Evolutionary conservation across 2,888 invertebrate species (phyloP), one percentile per base, ranked within the genome.

Genomic region (Trachelus tabidus): DNA sequence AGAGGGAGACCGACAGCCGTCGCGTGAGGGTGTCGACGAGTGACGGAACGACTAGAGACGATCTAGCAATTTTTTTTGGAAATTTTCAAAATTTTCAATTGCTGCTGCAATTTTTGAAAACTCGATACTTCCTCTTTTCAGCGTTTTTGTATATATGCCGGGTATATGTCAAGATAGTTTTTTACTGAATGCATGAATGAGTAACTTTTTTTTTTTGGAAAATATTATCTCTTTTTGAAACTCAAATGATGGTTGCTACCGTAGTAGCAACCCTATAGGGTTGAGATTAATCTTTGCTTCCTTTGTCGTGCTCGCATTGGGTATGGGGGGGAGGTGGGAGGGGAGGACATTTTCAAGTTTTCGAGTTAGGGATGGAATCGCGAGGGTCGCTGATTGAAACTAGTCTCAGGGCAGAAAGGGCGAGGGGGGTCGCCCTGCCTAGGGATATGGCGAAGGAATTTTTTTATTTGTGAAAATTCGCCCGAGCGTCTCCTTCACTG

Each of bases 1-100:
- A 88, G 88, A 87, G 84, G 86, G 86, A 85, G 84, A 87, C 79
- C 83, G 85, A 81, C 84, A 83, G 81, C 81, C 79, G 71, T 73
- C 68, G 80, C 80, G 82, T 0, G 23, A 71, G 71, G 71, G 31
- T 71, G 71, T 23, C 71, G 12, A 69, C 69, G 11, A 71, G 12
- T 71, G 31, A 71, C 71, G 56, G 56, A 2, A 56, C 23, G 9
- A 12, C 9, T 2, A 15, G 6, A 23, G 9, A 56, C 23, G 23
- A 56, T 9, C 23, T 56, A 15, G 9, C 23, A 2, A 56, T 56
- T 9, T 23, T 56, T 23, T 56, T 0, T 0, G 12, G 4, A 37
- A 40, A 40, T 40, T 15, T 15, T 1, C 6, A 15, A 40, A 15
- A 56, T 56, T 56, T 23, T 2, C 0, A 40, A 4, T 15, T 15